Evolutionary conservation across 2,888 invertebrate genomes (phyloP).

Genomic region (Dicranocentrus wangi): DNA sequence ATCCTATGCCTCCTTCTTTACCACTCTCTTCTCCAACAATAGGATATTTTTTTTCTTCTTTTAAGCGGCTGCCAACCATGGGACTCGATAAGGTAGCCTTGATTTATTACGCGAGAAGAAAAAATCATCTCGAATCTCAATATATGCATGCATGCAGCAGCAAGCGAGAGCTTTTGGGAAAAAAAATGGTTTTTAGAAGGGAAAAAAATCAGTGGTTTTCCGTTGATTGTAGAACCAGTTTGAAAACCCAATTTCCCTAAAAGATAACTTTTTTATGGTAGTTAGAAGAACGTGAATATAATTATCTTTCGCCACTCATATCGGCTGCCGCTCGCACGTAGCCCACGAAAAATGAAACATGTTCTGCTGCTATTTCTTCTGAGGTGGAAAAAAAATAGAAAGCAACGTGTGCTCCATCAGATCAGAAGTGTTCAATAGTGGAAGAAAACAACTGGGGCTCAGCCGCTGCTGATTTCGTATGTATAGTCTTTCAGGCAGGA

Average conservation of each 20-base stretch:
- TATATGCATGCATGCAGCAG: conserved; percentile 14
- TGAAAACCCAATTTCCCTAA: conserved; percentile 21
- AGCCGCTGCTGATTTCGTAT: no score
- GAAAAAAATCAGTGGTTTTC: background rate
- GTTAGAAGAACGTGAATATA: conserved; percentile 35
- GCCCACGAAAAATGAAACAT: no score
- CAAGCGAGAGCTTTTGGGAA: no score
- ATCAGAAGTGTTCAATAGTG: no score
- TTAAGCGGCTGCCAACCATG: conserved; percentile 33
- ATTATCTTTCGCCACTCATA: conserved; percentile 24
- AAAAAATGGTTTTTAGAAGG: conserved; percentile 4
- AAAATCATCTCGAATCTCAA: conserved; percentile 37
- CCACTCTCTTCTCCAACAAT: background rate
- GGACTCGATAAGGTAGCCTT: conserved; percentile 71
- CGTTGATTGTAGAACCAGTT: conserved; percentile 18
- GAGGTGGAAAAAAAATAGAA: no score
- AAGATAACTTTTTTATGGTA: conserved; percentile 2
- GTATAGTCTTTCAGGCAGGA: no score
- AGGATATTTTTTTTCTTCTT: background rate
- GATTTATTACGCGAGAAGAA: conserved; percentile 69
- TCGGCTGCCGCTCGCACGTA: background rate
- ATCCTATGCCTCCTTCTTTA: background rate
- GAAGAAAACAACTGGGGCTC: no score
- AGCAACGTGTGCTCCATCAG: no score
- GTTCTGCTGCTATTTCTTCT: no score